Percentiles rank a stretch among this genome's conserved stretches.
phyloP scores from a whole-genome alignment of 2,888 invertebrate genomes.

The Tridacna gigas region DNA sequence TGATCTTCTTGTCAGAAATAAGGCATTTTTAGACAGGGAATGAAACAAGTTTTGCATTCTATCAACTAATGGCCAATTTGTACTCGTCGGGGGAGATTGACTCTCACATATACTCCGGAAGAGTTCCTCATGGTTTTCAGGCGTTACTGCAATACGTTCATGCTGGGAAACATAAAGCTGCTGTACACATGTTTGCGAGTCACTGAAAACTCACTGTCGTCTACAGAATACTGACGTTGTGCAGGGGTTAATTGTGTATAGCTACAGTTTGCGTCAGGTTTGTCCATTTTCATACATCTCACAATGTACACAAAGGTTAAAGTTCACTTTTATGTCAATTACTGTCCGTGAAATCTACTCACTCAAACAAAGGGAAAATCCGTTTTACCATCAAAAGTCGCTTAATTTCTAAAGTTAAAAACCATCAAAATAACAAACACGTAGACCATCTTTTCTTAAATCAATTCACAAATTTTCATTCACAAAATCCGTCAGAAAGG shows the following conservation, averaged over 20 bases:
- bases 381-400: too few species aligned
- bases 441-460: too few species aligned
- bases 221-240: background rate
- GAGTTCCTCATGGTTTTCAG: background rate
- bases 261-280: too few species aligned
- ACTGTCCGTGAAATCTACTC: too few species aligned
- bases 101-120: constrained; percentile 2
- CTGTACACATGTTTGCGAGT: constrained; percentile 5
- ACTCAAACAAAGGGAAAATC: too few species aligned
- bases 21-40: background rate
- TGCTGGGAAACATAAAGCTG: background rate
- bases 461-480: too few species aligned
- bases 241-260: background rate
- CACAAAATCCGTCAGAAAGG: too few species aligned
- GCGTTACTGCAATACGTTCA: background rate
- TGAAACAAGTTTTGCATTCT: background rate
- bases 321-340: too few species aligned
- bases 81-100: background rate
- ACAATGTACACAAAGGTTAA: too few species aligned
- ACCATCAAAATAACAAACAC: too few species aligned
- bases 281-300: too few species aligned
- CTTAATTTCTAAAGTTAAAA: too few species aligned
- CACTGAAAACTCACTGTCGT: background rate
- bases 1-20: background rate
- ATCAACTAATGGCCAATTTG: background rate